phyloP scores from a whole-genome alignment of 1,140 invertebrate genomes.

The Micrasema minimum region DNA sequence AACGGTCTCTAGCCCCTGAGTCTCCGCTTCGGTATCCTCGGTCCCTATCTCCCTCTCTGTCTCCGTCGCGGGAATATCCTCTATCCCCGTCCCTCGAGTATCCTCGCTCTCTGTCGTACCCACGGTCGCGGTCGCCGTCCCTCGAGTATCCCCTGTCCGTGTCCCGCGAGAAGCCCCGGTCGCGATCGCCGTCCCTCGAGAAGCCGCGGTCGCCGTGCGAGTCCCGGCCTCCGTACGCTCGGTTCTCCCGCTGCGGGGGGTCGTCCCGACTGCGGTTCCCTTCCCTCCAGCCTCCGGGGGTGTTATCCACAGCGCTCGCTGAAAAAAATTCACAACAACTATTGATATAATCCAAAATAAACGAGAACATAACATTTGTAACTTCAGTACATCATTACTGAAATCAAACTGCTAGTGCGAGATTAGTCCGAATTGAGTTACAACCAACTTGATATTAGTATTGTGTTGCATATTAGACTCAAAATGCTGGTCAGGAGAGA shows the following conservation, averaged over 20 bases:
- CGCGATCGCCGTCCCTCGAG: constrained; percentile 57
- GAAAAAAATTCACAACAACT: constrained; percentile 10
- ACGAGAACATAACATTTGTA: neutral
- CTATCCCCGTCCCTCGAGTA: constrained; percentile 34
- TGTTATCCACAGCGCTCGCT: constrained; percentile 65
- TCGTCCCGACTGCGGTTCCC: constrained; percentile 56
- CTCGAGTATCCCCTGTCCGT: constrained; percentile 50
- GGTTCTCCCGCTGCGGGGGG: constrained; percentile 57
- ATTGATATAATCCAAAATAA: constrained; percentile 1
- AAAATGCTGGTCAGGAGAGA: constrained; percentile 63
- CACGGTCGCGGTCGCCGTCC: constrained; percentile 40
- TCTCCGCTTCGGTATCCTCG: constrained; percentile 48
- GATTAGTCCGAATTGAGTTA: constrained; percentile 69
- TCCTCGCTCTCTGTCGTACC: constrained; percentile 40
- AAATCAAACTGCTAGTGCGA: constrained; percentile 58
- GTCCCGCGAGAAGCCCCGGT: too few species aligned
- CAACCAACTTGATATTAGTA: constrained; percentile 48
- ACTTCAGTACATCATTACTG: neutral
- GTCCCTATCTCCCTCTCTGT: constrained; percentile 46
- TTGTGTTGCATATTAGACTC: constrained; percentile 65
- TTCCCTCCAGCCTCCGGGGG: constrained; percentile 68
- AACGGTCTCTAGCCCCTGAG: constrained; percentile 35
- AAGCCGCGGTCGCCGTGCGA: constrained; percentile 58
- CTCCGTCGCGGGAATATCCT: constrained; percentile 44
- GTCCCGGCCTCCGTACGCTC: constrained; percentile 63